Evolutionary conservation across 2,888 invertebrate genomes (phyloP).

Genomic region (Megalurothrips usitatus): DNA sequence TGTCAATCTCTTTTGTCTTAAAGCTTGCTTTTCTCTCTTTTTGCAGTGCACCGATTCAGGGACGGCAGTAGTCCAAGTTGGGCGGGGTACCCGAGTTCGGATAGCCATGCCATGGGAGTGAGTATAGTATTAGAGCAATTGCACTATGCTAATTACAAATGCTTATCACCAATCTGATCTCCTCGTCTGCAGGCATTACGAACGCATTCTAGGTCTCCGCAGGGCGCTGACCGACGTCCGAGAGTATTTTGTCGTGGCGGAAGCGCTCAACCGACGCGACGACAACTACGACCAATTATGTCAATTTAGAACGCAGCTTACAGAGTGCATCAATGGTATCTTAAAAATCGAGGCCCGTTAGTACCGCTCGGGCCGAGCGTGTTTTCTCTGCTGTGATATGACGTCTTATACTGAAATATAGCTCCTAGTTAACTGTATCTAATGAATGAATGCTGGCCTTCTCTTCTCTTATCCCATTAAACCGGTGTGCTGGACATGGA

Average conservation of each 20-base stretch:
- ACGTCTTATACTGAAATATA: too few relatives aligned
- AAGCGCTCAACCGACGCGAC: not conserved
- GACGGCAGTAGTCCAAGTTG: not conserved
- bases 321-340: not conserved
- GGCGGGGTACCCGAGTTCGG: not conserved
- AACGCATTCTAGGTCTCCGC: not conserved
- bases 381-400: not conserved
- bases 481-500: too few relatives aligned
- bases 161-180: not conserved
- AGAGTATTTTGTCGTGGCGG: not conserved
- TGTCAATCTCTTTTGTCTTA: slow-evolving; percentile 37
- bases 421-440: too few relatives aligned
- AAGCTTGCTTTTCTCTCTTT: slow-evolving; percentile 34
- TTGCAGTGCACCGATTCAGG: not conserved
- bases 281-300: not conserved
- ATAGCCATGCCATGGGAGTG: not conserved
- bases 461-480: too few relatives aligned
- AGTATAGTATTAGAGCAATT: not conserved
- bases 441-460: too few relatives aligned
- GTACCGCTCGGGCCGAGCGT: not conserved
- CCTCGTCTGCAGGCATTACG: not conserved
- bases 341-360: not conserved
- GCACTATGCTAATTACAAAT: too few relatives aligned
- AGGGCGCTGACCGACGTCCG: not conserved
- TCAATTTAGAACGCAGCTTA: not conserved